These are phyloP conservation scores for Danio albolineatus DNA, from an alignment of 2,797 vertebrate species.

Conservation along the genomic window DNA sequence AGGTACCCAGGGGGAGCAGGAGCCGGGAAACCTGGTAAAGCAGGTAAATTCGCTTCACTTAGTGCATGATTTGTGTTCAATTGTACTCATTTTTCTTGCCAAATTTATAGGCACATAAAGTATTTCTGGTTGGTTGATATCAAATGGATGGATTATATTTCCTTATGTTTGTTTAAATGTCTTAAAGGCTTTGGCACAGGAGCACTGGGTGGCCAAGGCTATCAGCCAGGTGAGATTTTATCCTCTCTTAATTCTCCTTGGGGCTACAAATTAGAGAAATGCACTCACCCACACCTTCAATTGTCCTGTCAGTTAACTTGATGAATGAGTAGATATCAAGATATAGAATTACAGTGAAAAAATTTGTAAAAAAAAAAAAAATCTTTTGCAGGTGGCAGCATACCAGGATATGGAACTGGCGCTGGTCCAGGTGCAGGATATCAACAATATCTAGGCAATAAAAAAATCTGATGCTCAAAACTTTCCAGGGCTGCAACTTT, in stretches of 20 bases:
- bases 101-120: neutral
- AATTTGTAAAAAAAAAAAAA: no score
- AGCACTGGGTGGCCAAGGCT: conserved; percentile 70
- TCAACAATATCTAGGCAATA: conserved; percentile 70
- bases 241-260: neutral
- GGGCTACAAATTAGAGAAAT: neutral
- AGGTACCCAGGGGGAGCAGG: conserved; percentile 59
- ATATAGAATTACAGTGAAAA: conserved; percentile 55
- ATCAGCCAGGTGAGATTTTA: conserved; percentile 70
- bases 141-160: neutral
- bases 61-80: neutral
- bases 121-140: neutral
- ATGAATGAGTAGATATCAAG: neutral
- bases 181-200: conserved; percentile 67
- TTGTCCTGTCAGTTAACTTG: neutral
- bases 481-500: neutral
- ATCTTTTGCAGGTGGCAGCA: conserved; percentile 67
- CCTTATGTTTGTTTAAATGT: neutral
- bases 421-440: conserved; percentile 63
- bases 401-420: conserved; percentile 65
- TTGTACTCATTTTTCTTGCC: neutral
- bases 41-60: conserved; percentile 47
- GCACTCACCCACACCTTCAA: neutral
- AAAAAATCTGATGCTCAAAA: no score
- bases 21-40: conserved; percentile 70